Evolutionary conservation across 2,888 invertebrate genomes (phyloP).

Genomic region (Caenorhabditis becei): DNA sequence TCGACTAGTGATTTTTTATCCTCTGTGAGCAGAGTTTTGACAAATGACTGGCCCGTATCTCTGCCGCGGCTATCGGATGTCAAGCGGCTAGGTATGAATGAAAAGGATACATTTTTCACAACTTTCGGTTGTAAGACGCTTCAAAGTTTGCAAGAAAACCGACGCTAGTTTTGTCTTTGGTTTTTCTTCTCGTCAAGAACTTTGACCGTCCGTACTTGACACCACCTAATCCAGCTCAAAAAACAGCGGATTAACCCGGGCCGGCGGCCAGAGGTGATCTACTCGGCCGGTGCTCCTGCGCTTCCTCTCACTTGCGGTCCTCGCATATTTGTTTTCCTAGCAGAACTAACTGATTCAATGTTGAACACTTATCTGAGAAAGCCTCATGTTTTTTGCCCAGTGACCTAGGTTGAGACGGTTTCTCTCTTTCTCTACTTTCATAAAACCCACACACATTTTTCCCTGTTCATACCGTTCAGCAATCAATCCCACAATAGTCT

Average conservation of each 20-base stretch:
- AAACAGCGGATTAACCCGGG: conserved; percentile 37
- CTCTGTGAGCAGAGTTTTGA: conserved; percentile 46
- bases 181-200: conserved; percentile 11
- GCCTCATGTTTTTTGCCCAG: conserved; percentile 38
- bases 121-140: conserved; percentile 41
- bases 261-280: conserved; percentile 39
- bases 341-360: conserved; percentile 55
- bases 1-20: conserved; percentile 53
- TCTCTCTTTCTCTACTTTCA: conserved; percentile 14
- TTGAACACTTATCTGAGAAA: conserved; percentile 57
- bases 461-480: conserved; percentile 10
- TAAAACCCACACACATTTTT: conserved; percentile 24
- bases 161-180: background rate
- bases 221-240: conserved; percentile 14
- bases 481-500: conserved; percentile 25
- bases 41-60: conserved; percentile 54
- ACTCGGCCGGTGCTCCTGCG: conserved; percentile 30
- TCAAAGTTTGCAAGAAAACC: conserved; percentile 34
- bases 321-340: conserved; percentile 47
- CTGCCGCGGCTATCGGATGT: conserved; percentile 57
- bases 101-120: conserved; percentile 57
- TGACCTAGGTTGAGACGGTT: conserved; percentile 39
- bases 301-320: conserved; percentile 32
- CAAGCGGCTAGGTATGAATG: conserved; percentile 56
- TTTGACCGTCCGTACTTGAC: conserved; percentile 39